phyloP scores from a whole-genome alignment of 23 tunicate genomes.

The Clavelina lepadiformis region DNA sequence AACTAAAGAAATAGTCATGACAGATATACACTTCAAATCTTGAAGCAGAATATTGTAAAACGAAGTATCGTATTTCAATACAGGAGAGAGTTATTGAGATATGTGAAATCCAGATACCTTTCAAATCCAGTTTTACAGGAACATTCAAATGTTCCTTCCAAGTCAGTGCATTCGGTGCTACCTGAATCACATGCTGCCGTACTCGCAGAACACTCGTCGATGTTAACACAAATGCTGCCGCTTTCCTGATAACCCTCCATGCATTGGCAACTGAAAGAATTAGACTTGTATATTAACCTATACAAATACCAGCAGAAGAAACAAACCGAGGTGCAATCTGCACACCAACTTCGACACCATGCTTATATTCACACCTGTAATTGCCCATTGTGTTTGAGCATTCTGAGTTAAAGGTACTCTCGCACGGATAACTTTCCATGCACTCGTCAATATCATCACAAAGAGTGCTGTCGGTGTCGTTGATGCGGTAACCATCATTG shows the following conservation, averaged over 20 bases:
- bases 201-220: conserved; percentile 29
- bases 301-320: too few relatives aligned
- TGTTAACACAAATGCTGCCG: conserved; percentile 15
- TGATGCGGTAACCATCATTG: conserved; percentile 23
- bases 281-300: too few relatives aligned
- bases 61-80: too few relatives aligned
- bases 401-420: conserved; percentile 5
- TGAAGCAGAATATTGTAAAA: too few relatives aligned
- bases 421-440: conserved; percentile 23
- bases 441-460: conserved; percentile 77
- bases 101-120: too few relatives aligned
- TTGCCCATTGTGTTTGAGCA: conserved; percentile 50
- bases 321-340: too few relatives aligned
- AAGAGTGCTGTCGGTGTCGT: conserved; percentile 4
- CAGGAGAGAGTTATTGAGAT: too few relatives aligned
- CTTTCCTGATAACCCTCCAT: conserved; percentile 10
- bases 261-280: conserved; percentile 58
- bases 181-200: conserved; percentile 17
- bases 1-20: too few relatives aligned
- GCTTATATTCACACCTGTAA: conserved; percentile 55
- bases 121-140: conserved; percentile 26
- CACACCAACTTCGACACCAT: too few relatives aligned
- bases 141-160: conserved; percentile 29
- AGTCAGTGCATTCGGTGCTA: conserved; percentile 18
- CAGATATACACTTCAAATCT: too few relatives aligned